Conservation (phyloP, 2,113 vertebrate species). For the Galeopterus variegatus region DNA sequence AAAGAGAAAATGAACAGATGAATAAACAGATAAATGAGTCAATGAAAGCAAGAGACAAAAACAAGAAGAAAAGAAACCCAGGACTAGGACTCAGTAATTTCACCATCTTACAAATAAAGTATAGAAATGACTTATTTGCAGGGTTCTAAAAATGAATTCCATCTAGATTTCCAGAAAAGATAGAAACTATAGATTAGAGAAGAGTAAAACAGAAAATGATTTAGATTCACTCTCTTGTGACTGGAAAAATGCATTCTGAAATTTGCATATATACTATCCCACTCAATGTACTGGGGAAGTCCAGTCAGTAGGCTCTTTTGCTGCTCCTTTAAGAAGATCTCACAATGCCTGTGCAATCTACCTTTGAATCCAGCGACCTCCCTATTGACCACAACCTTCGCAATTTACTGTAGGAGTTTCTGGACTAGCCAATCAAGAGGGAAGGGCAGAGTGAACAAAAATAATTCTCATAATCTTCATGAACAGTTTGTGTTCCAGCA, state of each 20-base stretch:
- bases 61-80: background rate
- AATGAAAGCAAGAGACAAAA: background rate
- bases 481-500: background rate
- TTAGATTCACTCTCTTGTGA: slow-evolving; percentile 44
- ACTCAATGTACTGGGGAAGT: slow-evolving; percentile 66
- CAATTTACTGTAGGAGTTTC: slow-evolving; percentile 32
- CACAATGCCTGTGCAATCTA: slow-evolving; percentile 75
- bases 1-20: background rate
- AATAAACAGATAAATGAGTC: background rate
- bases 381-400: slow-evolving; percentile 68
- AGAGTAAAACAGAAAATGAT: background rate
- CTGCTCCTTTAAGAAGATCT: slow-evolving; percentile 77
- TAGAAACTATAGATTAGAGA: background rate
- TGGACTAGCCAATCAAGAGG: slow-evolving; percentile 77
- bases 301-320: slow-evolving; percentile 39
- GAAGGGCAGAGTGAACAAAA: slow-evolving; percentile 67
- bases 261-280: slow-evolving; percentile 78
- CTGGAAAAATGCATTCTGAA: slow-evolving; percentile 50
- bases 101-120: background rate
- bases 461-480: background rate
- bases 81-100: background rate
- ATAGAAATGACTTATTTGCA: background rate
- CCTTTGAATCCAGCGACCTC: slow-evolving; percentile 53
- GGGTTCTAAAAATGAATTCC: slow-evolving; percentile 4
- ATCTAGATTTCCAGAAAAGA: background rate